Conservation (phyloP, 2,113 vertebrate genomes). For the Tetrax tetrax region DNA sequence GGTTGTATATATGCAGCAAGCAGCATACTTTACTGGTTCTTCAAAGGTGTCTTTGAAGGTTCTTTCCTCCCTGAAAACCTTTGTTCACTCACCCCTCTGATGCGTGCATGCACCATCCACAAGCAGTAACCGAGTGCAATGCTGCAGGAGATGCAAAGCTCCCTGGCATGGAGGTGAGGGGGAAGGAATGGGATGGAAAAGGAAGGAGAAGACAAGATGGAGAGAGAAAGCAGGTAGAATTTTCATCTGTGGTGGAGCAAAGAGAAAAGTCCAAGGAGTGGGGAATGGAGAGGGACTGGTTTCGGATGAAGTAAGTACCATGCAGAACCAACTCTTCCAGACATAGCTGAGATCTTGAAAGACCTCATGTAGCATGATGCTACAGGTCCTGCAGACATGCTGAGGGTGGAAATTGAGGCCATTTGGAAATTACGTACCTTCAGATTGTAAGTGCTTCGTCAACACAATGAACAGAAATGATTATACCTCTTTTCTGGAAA, state of each 20-base stretch:
- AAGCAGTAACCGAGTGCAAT: accelerated
- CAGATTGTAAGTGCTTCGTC: neutral
- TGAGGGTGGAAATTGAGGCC: neutral
- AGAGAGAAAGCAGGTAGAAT: neutral
- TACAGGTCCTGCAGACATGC: neutral
- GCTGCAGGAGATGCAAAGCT: neutral
- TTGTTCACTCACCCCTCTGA: neutral
- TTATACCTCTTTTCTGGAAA: neutral
- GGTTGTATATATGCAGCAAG: neutral
- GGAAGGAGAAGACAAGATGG: neutral
- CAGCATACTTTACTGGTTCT: no score
- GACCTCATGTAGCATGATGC: neutral
- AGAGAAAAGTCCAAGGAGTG: neutral
- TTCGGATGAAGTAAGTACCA: neutral
- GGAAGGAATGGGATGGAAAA: neutral
- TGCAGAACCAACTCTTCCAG: neutral
- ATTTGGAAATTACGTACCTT: neutral
- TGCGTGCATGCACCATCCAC: neutral
- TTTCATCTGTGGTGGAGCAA: neutral
- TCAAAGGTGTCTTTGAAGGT: neutral
- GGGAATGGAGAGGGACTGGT: neutral
- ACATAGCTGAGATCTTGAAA: neutral
- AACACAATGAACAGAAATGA: neutral
- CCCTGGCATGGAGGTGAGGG: neutral
- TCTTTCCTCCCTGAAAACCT: neutral